phyloP scores from a whole-genome alignment of 1,140 invertebrate genomes.

The Cephus cinctus region DNA sequence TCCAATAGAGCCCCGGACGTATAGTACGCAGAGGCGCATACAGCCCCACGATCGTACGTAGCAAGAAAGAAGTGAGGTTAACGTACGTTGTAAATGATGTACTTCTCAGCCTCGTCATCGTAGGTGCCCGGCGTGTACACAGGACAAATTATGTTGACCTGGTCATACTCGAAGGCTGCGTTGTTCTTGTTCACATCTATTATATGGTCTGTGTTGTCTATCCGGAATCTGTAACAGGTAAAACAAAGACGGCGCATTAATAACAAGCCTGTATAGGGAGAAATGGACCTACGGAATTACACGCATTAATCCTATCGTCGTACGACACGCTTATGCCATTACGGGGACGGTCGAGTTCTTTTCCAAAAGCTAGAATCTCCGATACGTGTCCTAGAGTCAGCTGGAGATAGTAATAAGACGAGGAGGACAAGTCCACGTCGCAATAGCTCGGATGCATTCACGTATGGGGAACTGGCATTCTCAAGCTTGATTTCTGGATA shows the following conservation, averaged over 20 bases:
- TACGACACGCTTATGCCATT: not conserved
- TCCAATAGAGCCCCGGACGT: too few relatives aligned
- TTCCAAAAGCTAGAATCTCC: not conserved
- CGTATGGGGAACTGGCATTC: too few relatives aligned
- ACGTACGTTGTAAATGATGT: slow-evolving; percentile 94
- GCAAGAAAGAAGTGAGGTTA: not conserved
- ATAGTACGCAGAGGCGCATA: too few relatives aligned
- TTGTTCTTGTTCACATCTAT: slow-evolving; percentile 95
- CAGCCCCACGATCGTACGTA: too few relatives aligned
- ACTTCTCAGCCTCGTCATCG: slow-evolving; percentile 89
- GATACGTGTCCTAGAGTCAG: not conserved
- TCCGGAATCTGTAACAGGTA: slow-evolving; percentile 81
- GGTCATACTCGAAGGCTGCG: slow-evolving; percentile 90
- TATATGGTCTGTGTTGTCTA: slow-evolving; percentile 96
- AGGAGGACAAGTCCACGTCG: too few relatives aligned
- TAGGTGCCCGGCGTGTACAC: slow-evolving; percentile 83
- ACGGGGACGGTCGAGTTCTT: not conserved
- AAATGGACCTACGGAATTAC: too few relatives aligned
- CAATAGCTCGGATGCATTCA: too few relatives aligned
- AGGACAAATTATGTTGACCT: slow-evolving; percentile 94
- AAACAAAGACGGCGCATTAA: slow-evolving; percentile 20
- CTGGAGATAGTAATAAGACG: too few relatives aligned
- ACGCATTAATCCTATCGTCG: too few relatives aligned
- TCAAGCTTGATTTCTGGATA: too few relatives aligned
- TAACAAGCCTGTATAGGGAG: slow-evolving; percentile 9